These are phyloP conservation scores for Notarius quadriscutis DNA, from an alignment of 2,113 vertebrate genomes.

Conservation along the genomic window DNA sequence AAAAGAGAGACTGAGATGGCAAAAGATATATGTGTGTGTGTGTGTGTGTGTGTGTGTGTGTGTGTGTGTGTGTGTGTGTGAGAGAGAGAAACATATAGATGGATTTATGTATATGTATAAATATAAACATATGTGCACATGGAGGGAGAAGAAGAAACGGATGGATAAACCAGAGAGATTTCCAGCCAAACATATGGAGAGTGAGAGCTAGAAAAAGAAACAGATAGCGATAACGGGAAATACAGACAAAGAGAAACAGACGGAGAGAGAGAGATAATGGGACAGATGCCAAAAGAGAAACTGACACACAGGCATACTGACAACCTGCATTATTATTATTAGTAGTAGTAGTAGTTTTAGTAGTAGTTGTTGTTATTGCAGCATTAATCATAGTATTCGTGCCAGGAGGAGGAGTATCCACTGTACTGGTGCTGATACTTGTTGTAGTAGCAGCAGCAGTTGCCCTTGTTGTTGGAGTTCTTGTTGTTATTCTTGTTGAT, in stretches of 20 bases:
- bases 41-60: no score
- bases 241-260: background rate
- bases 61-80: no score
- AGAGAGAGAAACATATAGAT: no score
- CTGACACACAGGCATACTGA: background rate
- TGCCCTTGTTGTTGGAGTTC: no score
- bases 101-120: background rate
- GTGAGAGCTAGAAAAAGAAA: background rate
- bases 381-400: no score
- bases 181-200: slow-evolving; percentile 12
- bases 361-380: no score
- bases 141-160: background rate
- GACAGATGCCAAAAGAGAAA: background rate
- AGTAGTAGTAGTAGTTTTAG: no score
- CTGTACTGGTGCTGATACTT: no score
- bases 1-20: slow-evolving; percentile 7
- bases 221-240: background rate
- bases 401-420: no score
- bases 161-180: background rate
- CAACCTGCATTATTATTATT: background rate
- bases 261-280: background rate
- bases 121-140: background rate
- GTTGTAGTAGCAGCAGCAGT: background rate
- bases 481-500: background rate
- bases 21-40: background rate